Evolutionary conservation across 92 coral and sea anemone genomes (phyloP), one percentile per base, ranked within the genome.

Genomic region (Diadumene lineata): DNA sequence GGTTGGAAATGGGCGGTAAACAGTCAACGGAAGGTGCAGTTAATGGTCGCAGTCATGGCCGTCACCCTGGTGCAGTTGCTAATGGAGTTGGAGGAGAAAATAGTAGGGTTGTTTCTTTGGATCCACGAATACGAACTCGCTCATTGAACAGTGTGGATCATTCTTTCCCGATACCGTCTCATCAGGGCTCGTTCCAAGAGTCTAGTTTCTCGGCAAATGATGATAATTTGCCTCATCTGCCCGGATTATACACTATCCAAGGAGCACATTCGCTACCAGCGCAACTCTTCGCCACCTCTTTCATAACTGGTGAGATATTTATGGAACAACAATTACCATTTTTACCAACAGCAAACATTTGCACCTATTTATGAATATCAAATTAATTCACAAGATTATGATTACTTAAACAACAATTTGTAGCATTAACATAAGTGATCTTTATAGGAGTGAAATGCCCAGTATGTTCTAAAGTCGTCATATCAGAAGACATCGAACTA

Each of bases 401-500:
- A n/a, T n/a, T n/a, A n/a, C n/a, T n/a, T n/a, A n/a, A n/a, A n/a
- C n/a, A n/a, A n/a, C n/a, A n/a, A n/a, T n/a, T n/a, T n/a, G n/a
- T n/a, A n/a, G n/a, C n/a, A n/a, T n/a, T n/a, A n/a, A n/a, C n/a
- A n/a, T n/a, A n/a, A n/a, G n/a, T n/a, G n/a, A n/a, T n/a, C n/a
- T n/a, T n/a, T n/a, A 24, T 66, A 96, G 99, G 99, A 82, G 89
- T 96, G 60, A 89, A 93, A 63, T 96, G 99, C 74, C 99, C 99
- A 24, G 99, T 96, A 32, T 96, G 99, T 50, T 84, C 99, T 17
- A 96, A 96, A 70, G 90, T 96, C 30, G 96, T 96, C n/a, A 77
- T 82, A 48, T 50, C 99, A 4, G 97, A 96, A 26, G 97, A 96
- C 72, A 85, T 96, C 30, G 99, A 96, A 74, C 84, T 96, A 25